Evolutionary conservation across 2,888 invertebrate species (phyloP).

Genomic region (Epirrita christyi): DNA sequence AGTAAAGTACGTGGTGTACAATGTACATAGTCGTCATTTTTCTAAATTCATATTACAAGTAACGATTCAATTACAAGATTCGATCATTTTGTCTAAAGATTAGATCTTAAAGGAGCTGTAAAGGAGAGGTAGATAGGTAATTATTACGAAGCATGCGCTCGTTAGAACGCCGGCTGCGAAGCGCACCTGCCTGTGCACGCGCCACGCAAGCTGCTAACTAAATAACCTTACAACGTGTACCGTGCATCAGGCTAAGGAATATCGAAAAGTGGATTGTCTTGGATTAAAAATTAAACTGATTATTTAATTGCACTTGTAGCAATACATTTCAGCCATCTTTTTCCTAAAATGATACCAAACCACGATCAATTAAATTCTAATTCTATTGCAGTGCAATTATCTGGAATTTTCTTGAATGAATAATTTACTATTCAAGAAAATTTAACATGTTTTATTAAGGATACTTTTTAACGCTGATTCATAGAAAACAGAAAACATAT

Average conservation of each 20-base stretch:
- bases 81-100: conserved; percentile 27
- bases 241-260: conserved; percentile 27
- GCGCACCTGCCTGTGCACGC: conserved; percentile 68
- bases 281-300: conserved; percentile 8
- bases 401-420: too few species aligned
- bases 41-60: not conserved
- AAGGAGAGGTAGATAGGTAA: conserved; percentile 53
- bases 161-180: conserved; percentile 72
- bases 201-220: conserved; percentile 48
- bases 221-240: conserved; percentile 41
- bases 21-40: too few species aligned
- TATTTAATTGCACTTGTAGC: conserved; percentile 6
- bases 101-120: conserved; percentile 51
- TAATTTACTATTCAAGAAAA: too few species aligned
- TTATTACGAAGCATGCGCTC: conserved; percentile 60
- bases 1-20: too few species aligned
- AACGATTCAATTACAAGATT: conserved; percentile 11
- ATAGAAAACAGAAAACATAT: too few species aligned
- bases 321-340: not conserved
- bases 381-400: too few species aligned
- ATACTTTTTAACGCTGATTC: too few species aligned
- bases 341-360: too few species aligned
- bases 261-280: conserved; percentile 15
- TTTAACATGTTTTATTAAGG: too few species aligned
- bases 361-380: too few species aligned